phyloP scores from a whole-genome alignment of 92 coral and sea anemone genomes.

The Parazoanthus atlanticus region DNA sequence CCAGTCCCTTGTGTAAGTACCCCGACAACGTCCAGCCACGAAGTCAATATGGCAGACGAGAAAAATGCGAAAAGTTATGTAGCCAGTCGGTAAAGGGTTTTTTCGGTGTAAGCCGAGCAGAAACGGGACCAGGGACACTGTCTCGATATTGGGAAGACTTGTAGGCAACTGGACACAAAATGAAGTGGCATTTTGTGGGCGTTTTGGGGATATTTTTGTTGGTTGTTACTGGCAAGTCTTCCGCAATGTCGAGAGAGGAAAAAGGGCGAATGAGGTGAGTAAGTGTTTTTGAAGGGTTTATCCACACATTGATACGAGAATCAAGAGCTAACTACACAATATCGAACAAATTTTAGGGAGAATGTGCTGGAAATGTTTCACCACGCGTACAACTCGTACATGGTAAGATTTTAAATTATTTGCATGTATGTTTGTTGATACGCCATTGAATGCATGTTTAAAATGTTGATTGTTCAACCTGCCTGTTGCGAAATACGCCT shows the following conservation, averaged over 20 bases:
- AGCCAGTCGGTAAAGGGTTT: neutral
- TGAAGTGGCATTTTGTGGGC: slow-evolving; percentile 51
- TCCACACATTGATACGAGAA: neutral
- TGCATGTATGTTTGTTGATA: neutral
- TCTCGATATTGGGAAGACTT: slow-evolving; percentile 49
- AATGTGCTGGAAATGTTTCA: slow-evolving; percentile 94
- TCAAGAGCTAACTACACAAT: neutral
- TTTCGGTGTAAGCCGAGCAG: slow-evolving; percentile 37
- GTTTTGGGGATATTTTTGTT: slow-evolving; percentile 15
- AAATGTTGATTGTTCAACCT: neutral
- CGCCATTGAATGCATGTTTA: neutral
- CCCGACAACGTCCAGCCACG: slow-evolving; percentile 75
- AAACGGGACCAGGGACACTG: slow-evolving; percentile 17
- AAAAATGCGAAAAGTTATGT: slow-evolving; percentile 37
- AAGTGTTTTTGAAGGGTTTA: slow-evolving; percentile 7
- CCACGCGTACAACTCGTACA: slow-evolving; percentile 96
- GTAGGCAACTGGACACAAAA: slow-evolving; percentile 39
- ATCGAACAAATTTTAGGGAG: slow-evolving; percentile 61
- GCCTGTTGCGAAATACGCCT: slow-evolving; percentile 9
- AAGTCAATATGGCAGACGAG: slow-evolving; percentile 70
- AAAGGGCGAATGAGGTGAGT: slow-evolving; percentile 75
- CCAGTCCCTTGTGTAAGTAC: slow-evolving; percentile 58
- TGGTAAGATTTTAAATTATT: slow-evolving; percentile 68
- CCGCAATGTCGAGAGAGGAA: slow-evolving; percentile 86
- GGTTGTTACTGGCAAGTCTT: slow-evolving; percentile 55